phyloP scores from a whole-genome alignment of 2,797 vertebrate species.

The Phoeniculus purpureus region DNA sequence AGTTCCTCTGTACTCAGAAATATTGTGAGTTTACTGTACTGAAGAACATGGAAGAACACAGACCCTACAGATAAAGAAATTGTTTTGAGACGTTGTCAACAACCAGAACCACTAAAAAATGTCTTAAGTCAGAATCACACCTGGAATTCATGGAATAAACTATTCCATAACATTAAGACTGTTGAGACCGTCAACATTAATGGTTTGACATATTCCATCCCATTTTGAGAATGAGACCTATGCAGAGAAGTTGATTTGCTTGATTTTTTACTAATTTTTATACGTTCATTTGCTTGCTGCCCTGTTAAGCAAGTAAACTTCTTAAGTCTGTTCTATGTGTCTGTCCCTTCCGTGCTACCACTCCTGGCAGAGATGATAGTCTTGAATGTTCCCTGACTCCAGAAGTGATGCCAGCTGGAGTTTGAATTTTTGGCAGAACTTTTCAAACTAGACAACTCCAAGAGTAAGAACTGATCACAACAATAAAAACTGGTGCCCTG shows the following conservation, averaged over 20 bases:
- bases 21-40: neutral
- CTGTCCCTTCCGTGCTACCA: neutral
- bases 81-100: neutral
- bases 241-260: neutral
- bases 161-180: neutral
- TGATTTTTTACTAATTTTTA: neutral
- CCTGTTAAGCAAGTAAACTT: neutral
- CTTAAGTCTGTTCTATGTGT: neutral
- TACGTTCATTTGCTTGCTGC: neutral
- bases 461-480: neutral
- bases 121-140: neutral
- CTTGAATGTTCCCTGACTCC: neutral
- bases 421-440: neutral
- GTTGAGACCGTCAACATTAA: neutral
- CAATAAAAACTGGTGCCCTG: neutral
- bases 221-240: neutral
- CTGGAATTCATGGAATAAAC: neutral
- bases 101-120: neutral
- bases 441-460: neutral
- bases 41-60: neutral
- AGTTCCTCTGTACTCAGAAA: neutral
- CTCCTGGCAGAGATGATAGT: neutral
- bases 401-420: neutral
- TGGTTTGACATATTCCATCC: neutral
- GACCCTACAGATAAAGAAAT: neutral